Percentiles rank a stretch among this genome's conserved stretches.
Conservation (phyloP, 2,797 vertebrate species). For the Spatula versicolor region DNA sequence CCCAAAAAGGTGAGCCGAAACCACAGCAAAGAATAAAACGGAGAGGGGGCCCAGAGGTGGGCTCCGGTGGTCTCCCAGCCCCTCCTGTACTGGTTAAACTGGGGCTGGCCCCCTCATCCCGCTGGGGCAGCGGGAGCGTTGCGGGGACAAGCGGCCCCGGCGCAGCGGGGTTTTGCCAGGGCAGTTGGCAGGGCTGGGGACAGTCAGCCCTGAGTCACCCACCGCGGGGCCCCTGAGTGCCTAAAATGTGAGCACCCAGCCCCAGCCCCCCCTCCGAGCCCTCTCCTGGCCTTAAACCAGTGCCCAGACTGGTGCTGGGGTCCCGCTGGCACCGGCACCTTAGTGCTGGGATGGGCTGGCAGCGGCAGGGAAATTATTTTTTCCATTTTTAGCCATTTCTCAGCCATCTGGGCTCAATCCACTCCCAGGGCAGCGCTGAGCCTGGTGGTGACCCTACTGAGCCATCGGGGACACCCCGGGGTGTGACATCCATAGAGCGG, state of each 20-base stretch:
- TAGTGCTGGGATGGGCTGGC: background rate
- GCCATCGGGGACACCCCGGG: background rate
- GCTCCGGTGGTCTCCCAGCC: background rate
- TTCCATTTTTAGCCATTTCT: background rate
- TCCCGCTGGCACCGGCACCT: background rate
- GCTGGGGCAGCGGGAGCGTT: background rate
- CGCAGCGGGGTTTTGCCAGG: background rate
- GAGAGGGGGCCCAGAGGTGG: conserved; percentile 61
- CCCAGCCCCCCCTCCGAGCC: background rate
- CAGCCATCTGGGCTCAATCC: background rate
- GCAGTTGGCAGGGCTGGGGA: background rate
- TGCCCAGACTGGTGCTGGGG: background rate
- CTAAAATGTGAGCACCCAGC: background rate
- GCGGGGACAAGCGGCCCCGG: background rate
- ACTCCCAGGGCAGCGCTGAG: background rate
- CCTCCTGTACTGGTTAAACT: background rate
- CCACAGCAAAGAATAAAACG: conserved; percentile 65
- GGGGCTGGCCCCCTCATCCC: background rate
- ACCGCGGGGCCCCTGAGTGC: rapidly evolving
- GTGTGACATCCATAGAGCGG: background rate
- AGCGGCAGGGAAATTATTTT: background rate
- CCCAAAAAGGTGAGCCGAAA: background rate
- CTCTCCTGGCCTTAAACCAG: background rate
- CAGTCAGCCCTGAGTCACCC: background rate
- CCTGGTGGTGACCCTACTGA: background rate